Evolutionary conservation across 2,113 vertebrate species (phyloP).

Genomic region (Potamarius usumacintae): DNA sequence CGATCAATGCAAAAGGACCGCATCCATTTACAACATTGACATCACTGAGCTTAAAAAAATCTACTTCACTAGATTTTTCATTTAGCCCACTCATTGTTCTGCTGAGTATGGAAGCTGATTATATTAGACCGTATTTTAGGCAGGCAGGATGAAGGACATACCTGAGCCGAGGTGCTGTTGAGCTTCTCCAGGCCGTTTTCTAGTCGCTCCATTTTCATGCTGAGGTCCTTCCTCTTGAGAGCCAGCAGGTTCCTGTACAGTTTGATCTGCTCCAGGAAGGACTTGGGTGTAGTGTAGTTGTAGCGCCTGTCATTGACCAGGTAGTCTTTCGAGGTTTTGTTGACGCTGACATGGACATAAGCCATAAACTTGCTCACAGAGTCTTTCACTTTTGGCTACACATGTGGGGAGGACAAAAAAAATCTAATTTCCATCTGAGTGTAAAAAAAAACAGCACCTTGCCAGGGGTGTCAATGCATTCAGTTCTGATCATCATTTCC

Average conservation of each 20-base stretch:
- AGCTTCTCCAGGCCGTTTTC: constrained; percentile 91
- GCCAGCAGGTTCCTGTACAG: constrained; percentile 84
- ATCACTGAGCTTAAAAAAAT: background rate
- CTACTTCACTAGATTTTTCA: background rate
- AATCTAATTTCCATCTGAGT: background rate
- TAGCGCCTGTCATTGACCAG: constrained; percentile 84
- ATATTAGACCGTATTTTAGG: background rate
- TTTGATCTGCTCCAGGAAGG: constrained; percentile 95
- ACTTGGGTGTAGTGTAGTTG: constrained; percentile 96
- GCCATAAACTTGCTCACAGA: constrained; percentile 88
- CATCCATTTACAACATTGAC: background rate
- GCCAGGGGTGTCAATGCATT: constrained; percentile 29
- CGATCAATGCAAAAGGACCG: background rate
- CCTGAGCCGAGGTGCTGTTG: constrained; percentile 88
- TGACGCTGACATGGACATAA: constrained; percentile 88
- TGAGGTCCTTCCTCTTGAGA: constrained; percentile 78
- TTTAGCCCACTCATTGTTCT: background rate
- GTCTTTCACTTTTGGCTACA: constrained; percentile 74
- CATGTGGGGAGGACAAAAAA: constrained; percentile 18
- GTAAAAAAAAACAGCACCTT: constrained; percentile 18
- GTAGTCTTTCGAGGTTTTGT: constrained; percentile 80
- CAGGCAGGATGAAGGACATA: constrained; percentile 48
- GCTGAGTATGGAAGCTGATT: background rate
- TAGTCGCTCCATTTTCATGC: constrained; percentile 82
- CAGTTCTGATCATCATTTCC: constrained; percentile 25